phyloP scores from a whole-genome alignment of 2,888 invertebrate genomes.

The Andrena trimmerana region DNA sequence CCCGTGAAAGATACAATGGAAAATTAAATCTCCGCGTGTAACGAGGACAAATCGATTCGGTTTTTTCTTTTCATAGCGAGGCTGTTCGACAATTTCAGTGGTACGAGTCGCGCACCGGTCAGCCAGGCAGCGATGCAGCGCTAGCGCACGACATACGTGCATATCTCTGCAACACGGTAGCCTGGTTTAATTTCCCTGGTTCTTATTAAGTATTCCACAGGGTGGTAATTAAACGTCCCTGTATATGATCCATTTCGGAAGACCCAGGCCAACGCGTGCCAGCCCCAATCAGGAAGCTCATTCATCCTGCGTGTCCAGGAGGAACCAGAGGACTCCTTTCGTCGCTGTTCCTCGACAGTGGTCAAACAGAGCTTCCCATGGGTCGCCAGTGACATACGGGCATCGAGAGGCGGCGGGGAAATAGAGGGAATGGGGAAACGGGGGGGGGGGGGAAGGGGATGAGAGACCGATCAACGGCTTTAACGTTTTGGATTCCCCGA shows the following conservation, averaged over 20 bases:
- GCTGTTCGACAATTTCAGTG: neutral
- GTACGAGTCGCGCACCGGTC: conserved; percentile 44
- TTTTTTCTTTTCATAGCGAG: conserved; percentile 7
- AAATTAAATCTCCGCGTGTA: conserved; percentile 38
- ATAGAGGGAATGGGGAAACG: neutral
- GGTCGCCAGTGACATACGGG: conserved; percentile 27
- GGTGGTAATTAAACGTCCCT: neutral
- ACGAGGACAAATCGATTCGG: neutral
- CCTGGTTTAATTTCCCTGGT: neutral
- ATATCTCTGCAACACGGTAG: neutral
- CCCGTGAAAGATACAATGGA: neutral
- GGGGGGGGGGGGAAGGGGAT: conserved; percentile 20
- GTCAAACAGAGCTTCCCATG: conserved; percentile 36
- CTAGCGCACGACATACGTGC: neutral
- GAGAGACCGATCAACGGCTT: conserved; percentile 68
- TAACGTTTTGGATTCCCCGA: conserved; percentile 62
- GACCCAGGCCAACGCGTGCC: neutral
- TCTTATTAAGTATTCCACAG: neutral
- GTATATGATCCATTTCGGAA: neutral
- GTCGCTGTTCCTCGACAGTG: conserved; percentile 17
- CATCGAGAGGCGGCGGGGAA: neutral
- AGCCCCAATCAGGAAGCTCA: neutral
- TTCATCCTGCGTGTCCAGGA: neutral
- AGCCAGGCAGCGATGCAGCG: conserved; percentile 39
- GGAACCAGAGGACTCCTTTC: neutral